These are phyloP conservation scores for Drosophila auraria DNA, from an alignment of 1,140 invertebrate species.

Conservation along the genomic window DNA sequence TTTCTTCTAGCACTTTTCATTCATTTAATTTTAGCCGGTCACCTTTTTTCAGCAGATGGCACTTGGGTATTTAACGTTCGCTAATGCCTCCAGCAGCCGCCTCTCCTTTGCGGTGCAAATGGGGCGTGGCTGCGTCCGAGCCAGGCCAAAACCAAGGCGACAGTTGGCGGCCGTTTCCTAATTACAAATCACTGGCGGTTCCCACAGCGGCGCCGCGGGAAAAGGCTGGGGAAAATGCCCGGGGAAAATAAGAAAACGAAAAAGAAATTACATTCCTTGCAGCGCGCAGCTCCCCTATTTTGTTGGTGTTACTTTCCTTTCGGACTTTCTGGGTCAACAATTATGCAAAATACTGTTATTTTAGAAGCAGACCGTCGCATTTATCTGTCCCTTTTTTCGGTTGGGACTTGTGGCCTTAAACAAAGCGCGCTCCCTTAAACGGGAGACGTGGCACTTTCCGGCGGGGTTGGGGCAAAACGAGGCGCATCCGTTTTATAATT, in stretches of 20 bases:
- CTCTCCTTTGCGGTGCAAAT: constrained; percentile 65
- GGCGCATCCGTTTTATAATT: constrained; percentile 80
- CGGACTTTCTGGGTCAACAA: constrained; percentile 80
- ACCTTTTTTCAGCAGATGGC: constrained; percentile 56
- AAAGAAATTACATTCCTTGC: constrained; percentile 71
- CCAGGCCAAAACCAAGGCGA: constrained; percentile 66
- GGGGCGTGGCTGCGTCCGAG: constrained; percentile 62
- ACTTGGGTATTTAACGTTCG: constrained; percentile 82
- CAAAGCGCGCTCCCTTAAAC: constrained; percentile 49
- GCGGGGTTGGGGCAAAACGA: constrained; percentile 19
- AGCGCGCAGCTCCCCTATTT: constrained; percentile 30
- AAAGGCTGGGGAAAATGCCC: constrained; percentile 30
- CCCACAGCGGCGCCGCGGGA: constrained; percentile 40
- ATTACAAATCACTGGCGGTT: constrained; percentile 81
- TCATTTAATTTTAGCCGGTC: constrained; percentile 72
- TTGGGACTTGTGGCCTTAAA: constrained; percentile 51
- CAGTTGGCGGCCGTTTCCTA: constrained; percentile 84
- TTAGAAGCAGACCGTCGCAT: constrained; percentile 73
- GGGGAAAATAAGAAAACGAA: constrained; percentile 34
- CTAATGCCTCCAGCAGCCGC: constrained; percentile 69
- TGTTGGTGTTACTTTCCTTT: constrained; percentile 64
- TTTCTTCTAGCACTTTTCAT: constrained; percentile 79
- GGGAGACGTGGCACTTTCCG: neutral
- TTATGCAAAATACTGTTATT: constrained; percentile 84
- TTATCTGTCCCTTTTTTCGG: constrained; percentile 74